A percentile compares a stretch with the other conserved stretches of the same genome.
These are phyloP conservation scores for Acanthaster planci DNA, from an alignment of 35 echinoderm and acorn worm genomes.

Conservation along the genomic window DNA sequence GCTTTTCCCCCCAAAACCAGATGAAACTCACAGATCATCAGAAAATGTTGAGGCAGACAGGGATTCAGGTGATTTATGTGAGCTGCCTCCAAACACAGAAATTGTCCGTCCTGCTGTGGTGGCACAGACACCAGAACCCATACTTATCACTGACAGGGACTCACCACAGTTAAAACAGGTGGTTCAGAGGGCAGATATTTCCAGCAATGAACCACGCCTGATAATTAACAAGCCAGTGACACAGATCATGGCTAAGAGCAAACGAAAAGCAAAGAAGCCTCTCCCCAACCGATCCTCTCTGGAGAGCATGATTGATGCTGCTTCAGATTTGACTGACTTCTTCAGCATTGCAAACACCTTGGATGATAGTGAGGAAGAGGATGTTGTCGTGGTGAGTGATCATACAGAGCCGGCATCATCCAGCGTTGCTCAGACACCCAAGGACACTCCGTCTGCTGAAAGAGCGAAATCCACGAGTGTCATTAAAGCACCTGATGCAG, in stretches of 20 bases:
- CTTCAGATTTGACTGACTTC: constrained; percentile 67
- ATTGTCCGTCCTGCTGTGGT: neutral
- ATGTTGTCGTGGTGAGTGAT: neutral
- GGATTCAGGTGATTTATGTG: neutral
- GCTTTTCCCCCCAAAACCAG: neutral
- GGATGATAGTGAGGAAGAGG: constrained; percentile 28
- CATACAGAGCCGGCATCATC: neutral
- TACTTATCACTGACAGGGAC: too few species aligned
- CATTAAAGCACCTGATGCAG: neutral
- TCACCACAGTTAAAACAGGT: too few species aligned
- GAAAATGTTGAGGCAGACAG: neutral
- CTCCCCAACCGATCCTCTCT: constrained; percentile 12
- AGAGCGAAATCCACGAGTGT: neutral
- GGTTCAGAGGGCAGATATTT: neutral
- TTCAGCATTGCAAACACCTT: constrained; percentile 58
- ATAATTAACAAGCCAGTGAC: constrained; percentile 30
- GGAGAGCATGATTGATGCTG: constrained; percentile 57
- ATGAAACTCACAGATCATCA: neutral
- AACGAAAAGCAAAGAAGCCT: constrained; percentile 23
- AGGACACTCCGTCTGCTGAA: neutral
- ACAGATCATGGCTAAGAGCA: constrained; percentile 29
- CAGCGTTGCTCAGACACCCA: neutral
- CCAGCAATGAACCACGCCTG: neutral
- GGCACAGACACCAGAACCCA: neutral
- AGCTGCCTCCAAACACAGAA: constrained; percentile 7